phyloP scores from a whole-genome alignment of 1,140 invertebrate species.

The Heliconius himera region DNA sequence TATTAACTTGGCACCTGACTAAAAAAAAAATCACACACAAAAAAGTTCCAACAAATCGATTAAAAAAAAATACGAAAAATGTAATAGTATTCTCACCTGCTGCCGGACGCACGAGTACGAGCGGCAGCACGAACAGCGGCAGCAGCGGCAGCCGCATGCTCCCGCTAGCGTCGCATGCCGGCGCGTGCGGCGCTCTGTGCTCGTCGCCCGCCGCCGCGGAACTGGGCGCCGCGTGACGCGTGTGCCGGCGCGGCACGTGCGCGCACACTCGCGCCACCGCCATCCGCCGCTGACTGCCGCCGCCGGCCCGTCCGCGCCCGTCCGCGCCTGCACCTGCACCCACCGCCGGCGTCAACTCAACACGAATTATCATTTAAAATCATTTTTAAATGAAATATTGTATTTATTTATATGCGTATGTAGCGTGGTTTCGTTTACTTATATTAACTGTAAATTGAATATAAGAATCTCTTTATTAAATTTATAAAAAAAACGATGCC shows the following conservation, averaged over 20 bases:
- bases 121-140: constrained; percentile 74
- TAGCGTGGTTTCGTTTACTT: no score
- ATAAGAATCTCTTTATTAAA: no score
- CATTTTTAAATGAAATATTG: background rate
- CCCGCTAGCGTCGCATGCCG: constrained; percentile 67
- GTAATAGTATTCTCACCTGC: constrained; percentile 57
- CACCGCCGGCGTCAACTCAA: background rate
- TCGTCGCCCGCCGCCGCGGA: constrained; percentile 56
- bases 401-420: no score
- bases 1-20: constrained; percentile 35
- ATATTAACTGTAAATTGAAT: no score
- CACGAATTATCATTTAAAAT: background rate
- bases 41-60: background rate
- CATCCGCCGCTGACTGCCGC: constrained; percentile 49
- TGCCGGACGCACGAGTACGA: constrained; percentile 74
- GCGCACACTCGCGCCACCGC: constrained; percentile 49
- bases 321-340: constrained; percentile 35
- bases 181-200: constrained; percentile 69
- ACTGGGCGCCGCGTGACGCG: constrained; percentile 54
- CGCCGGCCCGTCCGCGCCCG: constrained; percentile 35
- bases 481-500: no score
- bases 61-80: background rate
- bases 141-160: constrained; percentile 75
- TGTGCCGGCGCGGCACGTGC: constrained; percentile 46
- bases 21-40: background rate